Evolutionary conservation across 1,140 invertebrate species (phyloP).

Genomic region (Saccostrea cuccullata): DNA sequence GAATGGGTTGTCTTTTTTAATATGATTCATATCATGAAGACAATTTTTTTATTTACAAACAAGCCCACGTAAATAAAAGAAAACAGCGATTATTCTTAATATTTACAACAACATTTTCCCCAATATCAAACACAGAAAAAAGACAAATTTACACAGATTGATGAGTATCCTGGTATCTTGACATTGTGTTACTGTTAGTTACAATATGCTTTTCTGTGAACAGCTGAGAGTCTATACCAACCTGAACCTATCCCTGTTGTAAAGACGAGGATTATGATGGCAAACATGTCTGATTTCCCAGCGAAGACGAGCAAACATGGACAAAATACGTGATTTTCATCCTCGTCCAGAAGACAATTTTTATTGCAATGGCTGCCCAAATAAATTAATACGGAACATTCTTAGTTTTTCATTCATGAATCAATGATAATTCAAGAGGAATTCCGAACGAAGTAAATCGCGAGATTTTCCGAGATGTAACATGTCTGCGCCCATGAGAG

Average conservation of each 20-base stretch:
- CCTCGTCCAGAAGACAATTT: neutral
- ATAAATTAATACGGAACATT: slow-evolving; percentile 1
- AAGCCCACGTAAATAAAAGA: no score
- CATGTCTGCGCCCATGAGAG: slow-evolving; percentile 60
- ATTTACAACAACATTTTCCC: no score
- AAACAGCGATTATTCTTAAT: no score
- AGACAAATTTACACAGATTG: no score
- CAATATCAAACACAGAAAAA: no score
- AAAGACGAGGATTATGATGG: neutral
- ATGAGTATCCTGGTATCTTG: no score
- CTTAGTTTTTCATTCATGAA: no score
- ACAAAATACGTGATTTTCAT: slow-evolving; percentile 1
- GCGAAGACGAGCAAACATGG: neutral
- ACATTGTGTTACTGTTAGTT: neutral
- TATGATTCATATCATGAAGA: no score
- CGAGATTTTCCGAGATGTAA: slow-evolving; percentile 63
- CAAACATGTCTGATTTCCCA: neutral
- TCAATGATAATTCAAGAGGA: neutral
- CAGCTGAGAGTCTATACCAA: neutral
- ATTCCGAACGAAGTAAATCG: neutral
- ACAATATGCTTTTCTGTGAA: neutral
- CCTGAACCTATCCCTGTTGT: neutral
- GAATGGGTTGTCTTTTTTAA: no score
- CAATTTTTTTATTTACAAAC: no score
- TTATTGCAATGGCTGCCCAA: slow-evolving; percentile 19